phyloP scores from a whole-genome alignment of 2,888 invertebrate species.

The Pediacus dermestoides region DNA sequence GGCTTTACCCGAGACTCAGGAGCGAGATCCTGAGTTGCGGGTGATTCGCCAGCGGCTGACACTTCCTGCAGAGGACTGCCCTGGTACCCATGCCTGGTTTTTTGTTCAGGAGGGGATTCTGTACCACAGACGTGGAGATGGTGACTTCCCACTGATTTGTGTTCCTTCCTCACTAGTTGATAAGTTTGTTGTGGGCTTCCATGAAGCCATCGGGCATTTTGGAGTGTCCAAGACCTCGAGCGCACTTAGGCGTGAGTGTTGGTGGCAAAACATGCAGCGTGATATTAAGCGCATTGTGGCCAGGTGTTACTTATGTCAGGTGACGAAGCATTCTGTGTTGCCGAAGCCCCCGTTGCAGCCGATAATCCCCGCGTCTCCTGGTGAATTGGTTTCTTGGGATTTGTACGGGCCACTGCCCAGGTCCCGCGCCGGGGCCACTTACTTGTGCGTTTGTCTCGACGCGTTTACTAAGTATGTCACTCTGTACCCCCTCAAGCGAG shows the following conservation, averaged over 20 bases:
- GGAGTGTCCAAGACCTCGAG: constrained; percentile 5
- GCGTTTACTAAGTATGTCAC: not conserved
- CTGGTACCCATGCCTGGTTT: constrained; percentile 1
- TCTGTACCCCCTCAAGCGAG: constrained; percentile 1
- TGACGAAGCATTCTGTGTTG: constrained; percentile 3
- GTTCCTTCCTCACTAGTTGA: not conserved
- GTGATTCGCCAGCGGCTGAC: not conserved
- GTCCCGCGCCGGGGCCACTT: not conserved
- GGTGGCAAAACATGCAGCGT: constrained; percentile 6
- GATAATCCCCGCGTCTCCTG: not conserved
- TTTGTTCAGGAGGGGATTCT: not conserved
- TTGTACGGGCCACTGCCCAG: constrained; percentile 6
- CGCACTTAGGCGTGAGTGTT: not conserved
- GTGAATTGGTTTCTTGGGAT: constrained; percentile 1
- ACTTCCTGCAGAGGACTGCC: not conserved
- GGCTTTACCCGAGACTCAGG: not conserved
- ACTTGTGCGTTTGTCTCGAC: not conserved
- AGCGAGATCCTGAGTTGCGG: not conserved
- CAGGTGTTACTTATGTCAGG: constrained; percentile 3
- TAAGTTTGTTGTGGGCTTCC: not conserved
- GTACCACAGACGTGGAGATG: not conserved
- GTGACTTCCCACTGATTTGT: not conserved
- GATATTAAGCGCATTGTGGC: not conserved
- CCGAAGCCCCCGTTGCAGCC: not conserved
- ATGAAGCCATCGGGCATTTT: constrained; percentile 5